These are phyloP conservation scores for Emys orbicularis DNA, from an alignment of 2,797 vertebrate genomes.

Conservation along the genomic window DNA sequence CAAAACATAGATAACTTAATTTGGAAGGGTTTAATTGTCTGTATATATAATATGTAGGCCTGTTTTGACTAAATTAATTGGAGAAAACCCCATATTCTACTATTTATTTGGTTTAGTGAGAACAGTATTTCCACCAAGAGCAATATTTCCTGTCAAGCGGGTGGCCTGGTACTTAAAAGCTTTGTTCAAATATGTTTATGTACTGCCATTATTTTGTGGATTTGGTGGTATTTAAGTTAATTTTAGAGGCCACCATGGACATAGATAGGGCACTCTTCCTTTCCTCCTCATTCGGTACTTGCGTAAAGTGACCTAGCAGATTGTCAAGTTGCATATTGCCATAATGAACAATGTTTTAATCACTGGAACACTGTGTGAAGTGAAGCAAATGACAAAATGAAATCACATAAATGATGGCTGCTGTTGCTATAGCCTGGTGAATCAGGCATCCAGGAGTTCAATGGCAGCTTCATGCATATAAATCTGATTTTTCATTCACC, in stretches of 20 bases:
- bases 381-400: not conserved
- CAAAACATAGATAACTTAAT: not conserved
- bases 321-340: not conserved
- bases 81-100: slow-evolving; percentile 25
- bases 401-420: not conserved
- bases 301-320: not conserved
- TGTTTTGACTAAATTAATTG: slow-evolving; percentile 59
- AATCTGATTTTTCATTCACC: not conserved
- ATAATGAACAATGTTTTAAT: slow-evolving; percentile 28
- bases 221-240: slow-evolving; percentile 63
- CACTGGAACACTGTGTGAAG: not conserved
- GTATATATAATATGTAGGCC: not conserved
- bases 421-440: not conserved
- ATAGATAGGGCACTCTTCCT: slow-evolving; percentile 35
- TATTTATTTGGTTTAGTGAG: not conserved
- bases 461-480: slow-evolving; percentile 22
- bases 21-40: slow-evolving; percentile 28
- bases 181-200: slow-evolving; percentile 58
- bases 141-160: slow-evolving; percentile 61
- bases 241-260: slow-evolving; percentile 31
- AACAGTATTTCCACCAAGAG: slow-evolving; percentile 57
- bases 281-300: slow-evolving; percentile 12
- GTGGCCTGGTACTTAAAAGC: slow-evolving; percentile 54
- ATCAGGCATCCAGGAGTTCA: not conserved
- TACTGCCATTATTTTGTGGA: slow-evolving; percentile 17